Evolutionary conservation across 2,888 invertebrate genomes (phyloP).

Genomic region (Papilio demoleus): DNA sequence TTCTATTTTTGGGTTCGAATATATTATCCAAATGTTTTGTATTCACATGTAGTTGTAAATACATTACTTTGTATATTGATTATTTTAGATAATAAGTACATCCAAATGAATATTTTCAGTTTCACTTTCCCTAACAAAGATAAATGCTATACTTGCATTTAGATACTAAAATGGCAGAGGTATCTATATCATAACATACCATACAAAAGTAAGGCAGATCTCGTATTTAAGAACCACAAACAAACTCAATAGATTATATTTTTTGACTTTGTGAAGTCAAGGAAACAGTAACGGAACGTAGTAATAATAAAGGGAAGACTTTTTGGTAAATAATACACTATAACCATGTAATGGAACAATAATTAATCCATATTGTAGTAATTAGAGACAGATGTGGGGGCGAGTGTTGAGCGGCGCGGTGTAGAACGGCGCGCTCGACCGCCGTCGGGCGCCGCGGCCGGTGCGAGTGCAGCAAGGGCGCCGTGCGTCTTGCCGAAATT

Average conservation of each 20-base stretch:
- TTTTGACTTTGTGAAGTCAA: not conserved
- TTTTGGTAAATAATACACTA: not conserved
- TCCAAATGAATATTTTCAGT: too few species aligned
- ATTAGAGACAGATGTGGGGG: not conserved
- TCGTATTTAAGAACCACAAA: too few species aligned
- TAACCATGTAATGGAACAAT: not conserved
- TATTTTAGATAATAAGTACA: not conserved
- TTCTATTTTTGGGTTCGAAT: not conserved
- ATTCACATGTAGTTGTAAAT: not conserved
- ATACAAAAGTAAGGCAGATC: not conserved
- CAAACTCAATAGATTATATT: too few species aligned
- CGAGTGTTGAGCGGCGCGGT: constrained; percentile 58
- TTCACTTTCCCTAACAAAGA: not conserved
- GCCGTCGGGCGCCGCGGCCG: constrained; percentile 54
- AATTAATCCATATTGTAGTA: not conserved
- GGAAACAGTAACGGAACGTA: not conserved
- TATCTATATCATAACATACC: not conserved
- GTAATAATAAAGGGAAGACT: not conserved
- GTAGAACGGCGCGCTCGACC: constrained; percentile 64
- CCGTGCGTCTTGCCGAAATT: constrained; percentile 84
- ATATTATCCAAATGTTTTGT: not conserved
- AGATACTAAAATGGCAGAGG: too few species aligned
- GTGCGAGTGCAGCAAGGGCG: constrained; percentile 75
- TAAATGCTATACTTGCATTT: too few species aligned
- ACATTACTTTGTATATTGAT: not conserved